Evolutionary conservation across 2,797 vertebrate species (phyloP).

Genomic region (Bradypus variegatus): DNA sequence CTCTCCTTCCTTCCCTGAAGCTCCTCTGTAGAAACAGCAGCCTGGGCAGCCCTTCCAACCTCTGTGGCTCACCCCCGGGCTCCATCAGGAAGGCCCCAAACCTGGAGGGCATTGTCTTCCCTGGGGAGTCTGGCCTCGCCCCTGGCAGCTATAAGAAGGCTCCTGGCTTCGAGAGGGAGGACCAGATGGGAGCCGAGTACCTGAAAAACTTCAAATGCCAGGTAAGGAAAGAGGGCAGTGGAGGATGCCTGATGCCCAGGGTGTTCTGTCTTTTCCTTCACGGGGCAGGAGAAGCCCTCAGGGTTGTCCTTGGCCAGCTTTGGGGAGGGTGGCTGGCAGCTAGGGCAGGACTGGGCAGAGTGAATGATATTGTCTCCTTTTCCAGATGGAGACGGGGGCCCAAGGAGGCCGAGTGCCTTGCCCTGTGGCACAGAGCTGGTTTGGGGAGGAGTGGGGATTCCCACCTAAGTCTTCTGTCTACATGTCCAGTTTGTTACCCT

Average conservation of each 20-base stretch:
- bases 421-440: neutral
- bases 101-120: slow-evolving; percentile 81
- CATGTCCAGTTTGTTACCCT: neutral
- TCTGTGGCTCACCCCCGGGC: slow-evolving; percentile 84
- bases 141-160: slow-evolving; percentile 91
- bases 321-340: neutral
- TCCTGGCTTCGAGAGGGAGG: slow-evolving; percentile 96
- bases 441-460: neutral
- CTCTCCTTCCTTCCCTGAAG: slow-evolving; percentile 63
- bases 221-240: slow-evolving; percentile 62
- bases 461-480: neutral
- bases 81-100: slow-evolving; percentile 84
- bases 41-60: slow-evolving; percentile 80
- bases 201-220: slow-evolving; percentile 82
- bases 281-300: neutral
- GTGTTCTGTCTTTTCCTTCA: neutral
- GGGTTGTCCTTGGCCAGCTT: neutral
- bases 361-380: neutral
- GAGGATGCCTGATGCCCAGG: neutral
- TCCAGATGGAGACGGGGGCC: neutral
- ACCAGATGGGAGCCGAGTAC: slow-evolving; percentile 84
- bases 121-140: slow-evolving; percentile 79
- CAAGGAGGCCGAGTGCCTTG: neutral
- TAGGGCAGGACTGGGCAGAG: neutral
- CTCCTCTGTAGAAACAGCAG: slow-evolving; percentile 81